Evolutionary conservation across 1,140 invertebrate genomes (phyloP), one percentile per base, ranked within the genome.

Genomic region (Gonatopus flavifemur): DNA sequence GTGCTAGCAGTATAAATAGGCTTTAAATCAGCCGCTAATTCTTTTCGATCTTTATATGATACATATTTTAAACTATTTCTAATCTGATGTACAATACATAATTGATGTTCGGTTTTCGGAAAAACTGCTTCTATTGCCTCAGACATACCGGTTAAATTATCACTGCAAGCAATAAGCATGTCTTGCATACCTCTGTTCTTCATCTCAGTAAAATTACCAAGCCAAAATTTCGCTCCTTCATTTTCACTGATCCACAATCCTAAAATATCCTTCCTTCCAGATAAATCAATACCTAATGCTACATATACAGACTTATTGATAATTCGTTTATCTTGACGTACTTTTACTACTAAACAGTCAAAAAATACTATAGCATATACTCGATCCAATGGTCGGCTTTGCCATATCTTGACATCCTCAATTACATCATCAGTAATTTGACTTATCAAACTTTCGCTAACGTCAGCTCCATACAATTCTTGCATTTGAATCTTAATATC

Each of bases 161-260:
- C 48, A 13, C 18, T 37, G 18, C 48, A 42, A 7, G 39, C 48
- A 35, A 50, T 43, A 10, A 36, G 21, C 2, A 50, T 50, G 7
- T 50, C 39, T 28, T 50, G 0, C 10, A 50, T 2, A 2, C 36
- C 46, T 20, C 46, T 20, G 5, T 49, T 31, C 18, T 40, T 39
- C 13, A 49, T 3, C 9, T 49, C 46, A n/a, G 36, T 49, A 1
- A 49, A 6, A 13, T 25, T 31, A 19, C 12, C 3, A 1, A 47
- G 15, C 35, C 45, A 47, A 16, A 38, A 47, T 24, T 49, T 49
- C 20, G 46, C 19, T 12, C 46, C 46, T 40, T 49, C 46, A 42
- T 42, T 50, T 19, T 50, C 40, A 15, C 28, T 25, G 2, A 50
- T 32, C 31, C 39, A 50, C 9, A 50, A 19, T 16, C 48, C 48